A percentile compares a stretch with the other conserved stretches of the same genome.
These are phyloP conservation scores for Ophion obscuratus DNA, from an alignment of 2,888 invertebrate species.

Conservation along the genomic window DNA sequence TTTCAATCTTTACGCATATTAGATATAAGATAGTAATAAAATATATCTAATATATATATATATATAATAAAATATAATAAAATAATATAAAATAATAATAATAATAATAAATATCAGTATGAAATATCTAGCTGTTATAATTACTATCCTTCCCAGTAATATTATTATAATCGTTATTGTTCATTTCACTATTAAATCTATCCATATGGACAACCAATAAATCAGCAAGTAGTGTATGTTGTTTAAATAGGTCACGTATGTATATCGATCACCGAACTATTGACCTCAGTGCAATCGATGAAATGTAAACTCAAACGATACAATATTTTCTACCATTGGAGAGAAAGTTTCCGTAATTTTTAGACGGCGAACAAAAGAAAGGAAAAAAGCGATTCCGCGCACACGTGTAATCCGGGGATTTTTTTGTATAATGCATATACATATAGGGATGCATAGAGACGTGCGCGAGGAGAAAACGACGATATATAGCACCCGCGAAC, in stretches of 20 bases:
- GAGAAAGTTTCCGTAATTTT: slow-evolving; percentile 2
- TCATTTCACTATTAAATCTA: too few relatives aligned
- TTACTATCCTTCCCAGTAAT: neutral
- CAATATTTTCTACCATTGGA: neutral
- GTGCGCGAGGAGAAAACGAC: neutral
- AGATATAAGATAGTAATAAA: too few relatives aligned
- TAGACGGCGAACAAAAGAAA: neutral
- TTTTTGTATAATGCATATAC: neutral
- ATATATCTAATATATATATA: too few relatives aligned
- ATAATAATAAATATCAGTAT: neutral
- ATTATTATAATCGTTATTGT: neutral
- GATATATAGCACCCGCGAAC: neutral
- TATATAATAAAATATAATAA: too few relatives aligned
- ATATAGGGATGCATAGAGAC: neutral
- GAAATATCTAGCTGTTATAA: too few relatives aligned
- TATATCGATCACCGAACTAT: neutral
- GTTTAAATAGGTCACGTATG: neutral
- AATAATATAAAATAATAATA: too few relatives aligned
- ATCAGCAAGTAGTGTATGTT: neutral
- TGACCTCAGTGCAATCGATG: neutral
- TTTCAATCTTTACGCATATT: neutral
- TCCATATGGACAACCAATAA: neutral
- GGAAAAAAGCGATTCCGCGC: neutral
- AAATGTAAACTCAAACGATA: neutral
- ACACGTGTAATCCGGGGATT: neutral